Base-by-base conservation (phyloP, 2,113 vertebrate genomes). In the Pluvialis apricaria region DNA sequence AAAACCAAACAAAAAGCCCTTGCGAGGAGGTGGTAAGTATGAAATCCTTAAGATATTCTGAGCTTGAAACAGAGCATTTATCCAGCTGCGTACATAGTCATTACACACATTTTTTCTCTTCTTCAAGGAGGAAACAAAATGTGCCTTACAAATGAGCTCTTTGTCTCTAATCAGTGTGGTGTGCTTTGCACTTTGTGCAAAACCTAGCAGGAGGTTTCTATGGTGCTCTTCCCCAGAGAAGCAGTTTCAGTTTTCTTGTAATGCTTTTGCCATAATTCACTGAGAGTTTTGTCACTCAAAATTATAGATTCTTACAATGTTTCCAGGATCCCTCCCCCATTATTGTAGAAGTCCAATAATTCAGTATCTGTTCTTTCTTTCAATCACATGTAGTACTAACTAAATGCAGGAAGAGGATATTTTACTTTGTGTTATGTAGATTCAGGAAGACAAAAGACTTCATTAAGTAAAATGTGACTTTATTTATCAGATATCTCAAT, bases 11-110 rank as follows among this genome's bases (percentile, higher is more conserved):
- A 98, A 97, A 94, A 99, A 98, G 97, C 94, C 98, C 11, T 97
- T 99, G 75, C 97, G 99, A 60, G 97, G 92, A 69, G 87, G 97
- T 26, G 99, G 99, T 99, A 93, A 96, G 98, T 97, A n/a, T 62
- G 71, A 82, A 72, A 70, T 20, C 77, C 36, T 90, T 49, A 16
- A 57, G 72, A 17, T 57, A 20, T 15, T n/a, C 45, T 76, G 57
- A 75, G 70, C 81, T 58, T 69, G 69, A 66, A 79, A 45, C 54
- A 28, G 86, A 62, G n/a, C 47, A 21, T 31, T 93, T 58, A 6
- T 20, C n/a, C 47, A 36, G 38, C 68, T 88, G 17, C 3, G 1
- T 47, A 18, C 34, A 8, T 25, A 40, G 64, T 6, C 34, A 12
- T 36, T 68, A 8, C 10, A 40, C 15, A 3, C 16, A 32, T 15